Evolutionary conservation across 2,113 vertebrate species (phyloP).

Genomic region (Tinamus guttatus): DNA sequence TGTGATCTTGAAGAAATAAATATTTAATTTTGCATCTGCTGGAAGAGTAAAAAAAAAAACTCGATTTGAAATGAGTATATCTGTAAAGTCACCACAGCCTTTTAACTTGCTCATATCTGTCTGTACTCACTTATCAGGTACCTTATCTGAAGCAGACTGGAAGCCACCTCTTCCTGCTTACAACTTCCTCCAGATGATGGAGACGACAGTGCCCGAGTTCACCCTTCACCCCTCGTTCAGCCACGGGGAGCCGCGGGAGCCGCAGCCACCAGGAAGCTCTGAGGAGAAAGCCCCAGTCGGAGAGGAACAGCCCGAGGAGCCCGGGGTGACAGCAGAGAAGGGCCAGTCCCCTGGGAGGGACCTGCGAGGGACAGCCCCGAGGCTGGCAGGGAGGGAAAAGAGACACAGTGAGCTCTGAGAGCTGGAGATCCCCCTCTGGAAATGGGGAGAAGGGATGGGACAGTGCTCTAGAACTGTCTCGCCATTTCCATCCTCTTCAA

Average conservation of each 20-base stretch:
- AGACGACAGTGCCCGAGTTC: slow-evolving; percentile 63
- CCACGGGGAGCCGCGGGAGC: background rate
- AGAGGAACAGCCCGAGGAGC: background rate
- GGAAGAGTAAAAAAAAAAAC: background rate
- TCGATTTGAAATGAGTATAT: rapidly evolving
- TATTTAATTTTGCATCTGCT: background rate
- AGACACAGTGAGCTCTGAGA: slow-evolving; percentile 60
- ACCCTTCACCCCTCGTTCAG: slow-evolving; percentile 9
- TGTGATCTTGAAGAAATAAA: background rate
- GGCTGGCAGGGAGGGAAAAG: slow-evolving; percentile 45
- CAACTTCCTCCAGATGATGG: slow-evolving; percentile 90
- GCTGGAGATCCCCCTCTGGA: background rate
- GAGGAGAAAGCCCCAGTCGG: background rate
- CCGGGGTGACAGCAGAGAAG: background rate
- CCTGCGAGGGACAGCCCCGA: slow-evolving; percentile 50
- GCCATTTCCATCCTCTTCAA: rapidly evolving
- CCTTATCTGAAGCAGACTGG: slow-evolving; percentile 84
- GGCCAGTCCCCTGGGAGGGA: background rate
- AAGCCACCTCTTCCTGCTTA: slow-evolving; percentile 85
- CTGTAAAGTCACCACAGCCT: background rate
- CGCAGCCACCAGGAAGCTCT: background rate
- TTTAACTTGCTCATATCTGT: background rate
- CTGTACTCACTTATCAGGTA: slow-evolving; percentile 71
- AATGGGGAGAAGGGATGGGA: too few relatives aligned
- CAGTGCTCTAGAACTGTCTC: rapidly evolving